These are phyloP conservation scores for Sitta europaea DNA, from an alignment of 2,113 vertebrate species.

Conservation along the genomic window DNA sequence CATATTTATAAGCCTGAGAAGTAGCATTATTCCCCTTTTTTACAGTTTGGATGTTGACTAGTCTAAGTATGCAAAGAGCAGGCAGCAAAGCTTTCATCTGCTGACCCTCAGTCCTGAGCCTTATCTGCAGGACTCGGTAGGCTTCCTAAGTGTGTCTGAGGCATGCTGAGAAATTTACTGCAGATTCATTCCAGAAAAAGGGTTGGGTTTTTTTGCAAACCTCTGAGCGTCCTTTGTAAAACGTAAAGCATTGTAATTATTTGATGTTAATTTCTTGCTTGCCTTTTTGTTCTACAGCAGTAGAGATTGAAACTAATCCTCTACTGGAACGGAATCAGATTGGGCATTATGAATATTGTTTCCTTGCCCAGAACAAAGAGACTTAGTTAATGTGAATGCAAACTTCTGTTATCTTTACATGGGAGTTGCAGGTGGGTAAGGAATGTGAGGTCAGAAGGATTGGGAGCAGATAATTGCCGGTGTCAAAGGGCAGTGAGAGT, in stretches of 20 bases:
- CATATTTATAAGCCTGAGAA: slow-evolving; percentile 41
- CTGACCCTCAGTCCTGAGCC: neutral
- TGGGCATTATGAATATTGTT: slow-evolving; percentile 13
- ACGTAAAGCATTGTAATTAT: neutral
- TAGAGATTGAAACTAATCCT: slow-evolving; percentile 39
- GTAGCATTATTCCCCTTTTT: neutral
- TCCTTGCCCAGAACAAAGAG: slow-evolving; percentile 35
- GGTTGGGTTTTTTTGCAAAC: neutral
- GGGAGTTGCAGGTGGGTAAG: slow-evolving; percentile 56
- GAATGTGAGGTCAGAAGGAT: slow-evolving; percentile 55
- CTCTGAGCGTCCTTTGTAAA: slow-evolving; percentile 8
- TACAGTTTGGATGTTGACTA: neutral
- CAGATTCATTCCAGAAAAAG: neutral
- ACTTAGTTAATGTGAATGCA: slow-evolving; percentile 13
- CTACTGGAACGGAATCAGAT: slow-evolving; percentile 26
- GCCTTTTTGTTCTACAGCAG: neutral
- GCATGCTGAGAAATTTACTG: neutral
- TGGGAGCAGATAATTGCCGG: slow-evolving; percentile 27
- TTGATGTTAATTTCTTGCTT: neutral
- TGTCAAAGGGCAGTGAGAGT: slow-evolving; percentile 50
- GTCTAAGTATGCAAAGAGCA: neutral
- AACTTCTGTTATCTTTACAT: slow-evolving; percentile 47
- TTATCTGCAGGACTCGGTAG: neutral
- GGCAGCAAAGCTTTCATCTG: neutral
- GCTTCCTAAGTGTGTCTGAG: neutral